Percentiles rank a stretch among this genome's conserved stretches.
phyloP scores from a whole-genome alignment of 92 coral and sea anemone species.

The Virgularia gustaviana region DNA sequence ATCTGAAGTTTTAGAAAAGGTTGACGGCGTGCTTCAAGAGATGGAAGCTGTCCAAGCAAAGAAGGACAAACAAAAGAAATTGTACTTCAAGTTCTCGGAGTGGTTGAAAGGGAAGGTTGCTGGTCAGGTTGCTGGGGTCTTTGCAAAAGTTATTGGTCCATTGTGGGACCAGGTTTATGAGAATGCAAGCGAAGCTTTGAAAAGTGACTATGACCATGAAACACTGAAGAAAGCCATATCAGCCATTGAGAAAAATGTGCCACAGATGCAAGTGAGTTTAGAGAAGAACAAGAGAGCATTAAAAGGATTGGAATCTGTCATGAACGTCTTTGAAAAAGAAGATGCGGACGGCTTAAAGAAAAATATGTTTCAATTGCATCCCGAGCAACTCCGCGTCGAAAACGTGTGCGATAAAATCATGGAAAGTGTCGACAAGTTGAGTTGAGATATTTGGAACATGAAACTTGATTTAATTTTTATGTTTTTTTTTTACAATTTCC shows the following conservation, averaged over 20 bases:
- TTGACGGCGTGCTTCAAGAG: constrained; percentile 8
- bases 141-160: constrained; percentile 24
- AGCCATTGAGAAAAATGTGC: neutral
- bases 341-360: neutral
- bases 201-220: constrained; percentile 18
- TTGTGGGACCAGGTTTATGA: constrained; percentile 15
- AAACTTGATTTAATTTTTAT: neutral
- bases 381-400: neutral
- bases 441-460: neutral
- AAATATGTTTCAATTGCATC: neutral
- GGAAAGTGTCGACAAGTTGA: neutral
- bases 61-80: neutral
- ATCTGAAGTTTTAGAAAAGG: neutral
- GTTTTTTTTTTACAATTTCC: neutral
- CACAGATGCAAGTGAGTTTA: constrained; percentile 17
- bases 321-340: constrained; percentile 2
- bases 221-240: neutral
- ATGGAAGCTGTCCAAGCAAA: constrained; percentile 16
- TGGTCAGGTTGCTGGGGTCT: constrained; percentile 13
- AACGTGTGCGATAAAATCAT: constrained; percentile 5
- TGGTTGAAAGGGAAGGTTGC: constrained; percentile 6
- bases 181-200: neutral
- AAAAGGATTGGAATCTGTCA: neutral
- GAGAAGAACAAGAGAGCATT: constrained; percentile 11
- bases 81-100: neutral